A percentile compares a stretch with the other conserved stretches of the same genome.
phyloP scores from a whole-genome alignment of 1,140 invertebrate species.

The Harpegnathos saltator region DNA sequence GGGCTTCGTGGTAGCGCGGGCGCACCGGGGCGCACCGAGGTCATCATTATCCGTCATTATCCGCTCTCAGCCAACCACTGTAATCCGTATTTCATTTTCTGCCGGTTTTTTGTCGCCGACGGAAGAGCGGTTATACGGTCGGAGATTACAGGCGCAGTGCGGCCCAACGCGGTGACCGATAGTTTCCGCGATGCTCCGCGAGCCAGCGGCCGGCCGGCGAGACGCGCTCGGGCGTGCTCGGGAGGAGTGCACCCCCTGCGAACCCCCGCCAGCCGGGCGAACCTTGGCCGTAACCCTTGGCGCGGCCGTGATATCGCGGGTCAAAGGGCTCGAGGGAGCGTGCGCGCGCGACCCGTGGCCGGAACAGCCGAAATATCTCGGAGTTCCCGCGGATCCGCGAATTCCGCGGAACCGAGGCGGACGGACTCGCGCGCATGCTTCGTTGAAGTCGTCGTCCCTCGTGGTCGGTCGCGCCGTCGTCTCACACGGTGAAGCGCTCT shows the following conservation, averaged over 20 bases:
- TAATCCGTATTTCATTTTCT: slow-evolving; percentile 84
- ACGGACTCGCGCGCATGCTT: too few species aligned
- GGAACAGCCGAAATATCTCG: too few species aligned
- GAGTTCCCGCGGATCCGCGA: too few species aligned
- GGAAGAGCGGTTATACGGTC: slow-evolving; percentile 76
- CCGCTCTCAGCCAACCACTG: slow-evolving; percentile 79
- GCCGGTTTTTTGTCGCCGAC: slow-evolving; percentile 74
- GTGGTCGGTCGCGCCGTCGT: too few species aligned
- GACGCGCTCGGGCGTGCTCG: slow-evolving; percentile 23
- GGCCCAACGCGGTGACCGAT: slow-evolving; percentile 68
- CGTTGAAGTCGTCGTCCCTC: too few species aligned
- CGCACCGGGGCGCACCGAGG: slow-evolving; percentile 29
- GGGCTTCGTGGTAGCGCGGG: slow-evolving; percentile 60
- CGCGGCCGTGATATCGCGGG: background rate
- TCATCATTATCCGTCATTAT: slow-evolving; percentile 79
- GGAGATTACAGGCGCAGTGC: slow-evolving; percentile 77
- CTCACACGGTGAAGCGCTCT: too few species aligned
- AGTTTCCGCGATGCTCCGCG: slow-evolving; percentile 73
- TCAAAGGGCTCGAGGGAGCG: background rate
- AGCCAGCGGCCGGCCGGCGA: slow-evolving; percentile 6
- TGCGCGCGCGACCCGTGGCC: background rate
- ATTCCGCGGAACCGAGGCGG: too few species aligned
- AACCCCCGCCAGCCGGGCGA: background rate
- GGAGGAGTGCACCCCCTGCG: slow-evolving; percentile 17
- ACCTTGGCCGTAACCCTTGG: background rate